Evolutionary conservation across 2,888 invertebrate species (phyloP).

Genomic region (Acrocyrtus sp.): DNA sequence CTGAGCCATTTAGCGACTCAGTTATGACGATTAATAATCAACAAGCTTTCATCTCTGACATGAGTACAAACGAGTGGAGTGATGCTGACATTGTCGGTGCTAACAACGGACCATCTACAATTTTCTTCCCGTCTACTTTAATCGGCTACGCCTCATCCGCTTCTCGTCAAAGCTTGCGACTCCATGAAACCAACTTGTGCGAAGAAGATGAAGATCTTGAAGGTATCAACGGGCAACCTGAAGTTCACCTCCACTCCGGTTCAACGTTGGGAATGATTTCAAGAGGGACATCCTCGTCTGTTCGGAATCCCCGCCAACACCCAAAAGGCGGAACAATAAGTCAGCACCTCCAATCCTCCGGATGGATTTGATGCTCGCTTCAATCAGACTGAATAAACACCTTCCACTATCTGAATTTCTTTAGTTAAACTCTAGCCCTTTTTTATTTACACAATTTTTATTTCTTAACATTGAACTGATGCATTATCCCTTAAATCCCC

Average conservation of each 20-base stretch:
- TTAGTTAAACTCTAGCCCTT: no score
- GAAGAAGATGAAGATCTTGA: conserved; percentile 46
- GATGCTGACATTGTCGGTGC: conserved; percentile 41
- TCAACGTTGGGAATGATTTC: conserved; percentile 43
- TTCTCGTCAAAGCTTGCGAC: conserved; percentile 41
- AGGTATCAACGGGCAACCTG: conserved; percentile 34
- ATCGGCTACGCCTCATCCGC: conserved; percentile 36
- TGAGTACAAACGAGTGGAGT: conserved; percentile 21
- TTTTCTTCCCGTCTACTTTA: conserved; percentile 36
- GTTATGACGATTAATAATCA: conserved; percentile 21
- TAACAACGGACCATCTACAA: conserved; percentile 41
- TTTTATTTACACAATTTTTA: background rate
- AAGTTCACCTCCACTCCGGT: conserved; percentile 23
- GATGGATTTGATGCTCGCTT: conserved; percentile 57
- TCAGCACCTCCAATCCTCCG: conserved; percentile 54
- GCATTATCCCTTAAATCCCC: background rate
- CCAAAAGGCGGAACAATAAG: conserved; percentile 18
- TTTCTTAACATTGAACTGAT: background rate
- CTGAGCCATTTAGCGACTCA: conserved; percentile 41
- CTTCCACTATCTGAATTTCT: conserved; percentile 41
- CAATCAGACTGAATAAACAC: conserved; percentile 47
- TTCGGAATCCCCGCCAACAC: background rate
- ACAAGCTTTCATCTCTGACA: conserved; percentile 22
- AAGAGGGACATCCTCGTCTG: conserved; percentile 15
- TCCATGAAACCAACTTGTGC: conserved; percentile 31